Evolutionary conservation across 1,140 invertebrate species (phyloP), one percentile per base, ranked within the genome.

Genomic region (Drosophila ironensis): DNA sequence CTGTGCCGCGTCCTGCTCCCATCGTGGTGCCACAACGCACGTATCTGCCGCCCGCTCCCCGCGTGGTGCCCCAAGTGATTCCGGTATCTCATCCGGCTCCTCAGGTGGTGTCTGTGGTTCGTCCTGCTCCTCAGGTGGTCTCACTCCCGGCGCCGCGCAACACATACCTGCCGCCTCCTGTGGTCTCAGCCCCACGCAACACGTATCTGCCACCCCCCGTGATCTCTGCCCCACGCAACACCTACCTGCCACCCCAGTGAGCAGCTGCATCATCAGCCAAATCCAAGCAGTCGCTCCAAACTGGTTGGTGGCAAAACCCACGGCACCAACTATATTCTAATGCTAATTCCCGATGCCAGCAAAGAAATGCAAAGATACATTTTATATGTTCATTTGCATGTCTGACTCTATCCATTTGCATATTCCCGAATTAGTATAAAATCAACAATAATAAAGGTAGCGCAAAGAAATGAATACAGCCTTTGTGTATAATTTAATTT

Each of bases 271-370:
- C 54, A 30, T 28, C 51, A 30, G n/a, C n/a, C 14, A 6, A 50
- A 27, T 19, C 46, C 6, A 40, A 30, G 17, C 57, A 12, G 30
- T 12, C 14, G 30, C 42, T 57, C 27, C n/a, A n/a, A 35, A 73
- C 69, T 44, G 59, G 78, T 73, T 81, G 72, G n/a, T 17, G 71
- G 59, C 46, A 76, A 70, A 67, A 66, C 59, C 76, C 76, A 56
- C 51, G 35, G 19, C 40, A 14, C 68, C 33, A 72, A 69, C 68
- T 69, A 69, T 61, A 84, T 84, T 82, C 63, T 57, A 57, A 84
- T 82, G 78, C 72, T 61, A 82, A 82, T 82, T 69, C 48, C 9
- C 9, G 5, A 50, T 54, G 35, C 37, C 38, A 50, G 45, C 63
- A 66, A 60, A 84, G 57, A 60, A 48, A 69, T 73, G 54, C 63